A percentile compares a stretch with the other conserved stretches of the same genome.
These are phyloP conservation scores for Cybosia mesomella DNA, from an alignment of 2,888 invertebrate species.

Conservation along the genomic window DNA sequence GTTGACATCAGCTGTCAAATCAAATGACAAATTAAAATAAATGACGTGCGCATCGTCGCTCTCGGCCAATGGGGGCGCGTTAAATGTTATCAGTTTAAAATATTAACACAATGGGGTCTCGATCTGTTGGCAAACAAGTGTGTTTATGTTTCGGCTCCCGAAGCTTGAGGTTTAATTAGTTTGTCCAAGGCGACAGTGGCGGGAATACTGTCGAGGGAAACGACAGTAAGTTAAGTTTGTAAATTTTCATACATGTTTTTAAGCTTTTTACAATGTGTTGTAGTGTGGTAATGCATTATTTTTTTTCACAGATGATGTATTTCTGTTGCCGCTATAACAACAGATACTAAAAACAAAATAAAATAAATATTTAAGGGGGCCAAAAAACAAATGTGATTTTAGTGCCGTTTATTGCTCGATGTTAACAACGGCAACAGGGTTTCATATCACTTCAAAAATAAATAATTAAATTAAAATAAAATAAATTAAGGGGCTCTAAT, in stretches of 20 bases:
- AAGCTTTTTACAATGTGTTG: not conserved
- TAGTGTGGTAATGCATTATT: too few relatives aligned
- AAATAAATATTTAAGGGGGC: too few relatives aligned
- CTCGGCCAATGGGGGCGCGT: slow-evolving; percentile 67
- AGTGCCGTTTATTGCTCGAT: too few relatives aligned
- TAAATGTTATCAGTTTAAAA: slow-evolving; percentile 82
- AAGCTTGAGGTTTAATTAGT: slow-evolving; percentile 73
- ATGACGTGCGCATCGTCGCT: slow-evolving; percentile 77
- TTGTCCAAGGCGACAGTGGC: slow-evolving; percentile 63
- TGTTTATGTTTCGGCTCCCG: slow-evolving; percentile 76
- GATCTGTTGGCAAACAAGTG: slow-evolving; percentile 79
- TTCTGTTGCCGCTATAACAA: too few relatives aligned
- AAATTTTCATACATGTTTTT: too few relatives aligned
- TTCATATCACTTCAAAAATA: too few relatives aligned
- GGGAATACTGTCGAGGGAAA: slow-evolving; percentile 17
- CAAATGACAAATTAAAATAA: slow-evolving; percentile 83
- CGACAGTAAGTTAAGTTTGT: slow-evolving; percentile 30
- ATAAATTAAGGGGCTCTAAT: too few relatives aligned
- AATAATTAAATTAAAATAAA: too few relatives aligned
- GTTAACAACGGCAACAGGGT: too few relatives aligned
- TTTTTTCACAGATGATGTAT: too few relatives aligned
- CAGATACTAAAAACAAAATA: too few relatives aligned
- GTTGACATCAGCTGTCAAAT: slow-evolving; percentile 62
- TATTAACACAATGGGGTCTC: slow-evolving; percentile 80
- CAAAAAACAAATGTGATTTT: too few relatives aligned